Percentiles rank a stretch among this genome's conserved stretches.
Evolutionary conservation across 1,140 invertebrate species (phyloP).

Genomic region (roundworm (Caenorhabditis elegans)): DNA sequence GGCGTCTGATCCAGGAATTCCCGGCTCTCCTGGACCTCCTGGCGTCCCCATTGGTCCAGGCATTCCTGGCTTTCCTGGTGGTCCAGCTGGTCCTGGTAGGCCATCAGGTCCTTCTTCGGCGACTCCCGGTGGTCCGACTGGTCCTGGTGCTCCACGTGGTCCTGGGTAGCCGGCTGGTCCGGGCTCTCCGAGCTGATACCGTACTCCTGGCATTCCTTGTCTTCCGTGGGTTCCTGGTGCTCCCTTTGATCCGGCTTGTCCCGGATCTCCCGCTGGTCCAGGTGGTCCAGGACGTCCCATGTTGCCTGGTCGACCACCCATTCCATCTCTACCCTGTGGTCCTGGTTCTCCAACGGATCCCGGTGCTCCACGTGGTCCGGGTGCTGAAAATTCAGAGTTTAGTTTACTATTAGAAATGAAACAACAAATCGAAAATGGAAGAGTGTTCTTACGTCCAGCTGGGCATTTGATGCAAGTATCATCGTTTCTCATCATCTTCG

Average conservation of each 20-base stretch:
- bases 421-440: too few species aligned
- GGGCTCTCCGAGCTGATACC: constrained; percentile 10
- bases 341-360: constrained; percentile 21
- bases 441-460: neutral
- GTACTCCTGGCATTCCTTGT: constrained; percentile 31
- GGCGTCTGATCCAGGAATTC: constrained; percentile 23
- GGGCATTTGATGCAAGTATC: constrained; percentile 33
- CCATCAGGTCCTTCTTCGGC: constrained; percentile 46
- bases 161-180: constrained; percentile 37
- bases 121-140: constrained; percentile 15
- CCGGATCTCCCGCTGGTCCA: constrained; percentile 32
- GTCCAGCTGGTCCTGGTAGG: constrained; percentile 37
- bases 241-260: constrained; percentile 19
- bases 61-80: constrained; percentile 37
- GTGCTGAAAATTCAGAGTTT: neutral
- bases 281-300: constrained; percentile 19
- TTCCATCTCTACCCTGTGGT: constrained; percentile 20
- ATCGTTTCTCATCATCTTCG: neutral
- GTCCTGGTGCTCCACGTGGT: constrained; percentile 27
- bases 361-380: neutral
- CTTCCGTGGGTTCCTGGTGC: constrained; percentile 16
- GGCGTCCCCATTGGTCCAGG: constrained; percentile 33
- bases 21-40: constrained; percentile 4
- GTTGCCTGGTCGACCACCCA: constrained; percentile 5
- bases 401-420: neutral